These are phyloP conservation scores for Platycheirus rosarum DNA, from an alignment of 2,888 invertebrate genomes.

Conservation along the genomic window DNA sequence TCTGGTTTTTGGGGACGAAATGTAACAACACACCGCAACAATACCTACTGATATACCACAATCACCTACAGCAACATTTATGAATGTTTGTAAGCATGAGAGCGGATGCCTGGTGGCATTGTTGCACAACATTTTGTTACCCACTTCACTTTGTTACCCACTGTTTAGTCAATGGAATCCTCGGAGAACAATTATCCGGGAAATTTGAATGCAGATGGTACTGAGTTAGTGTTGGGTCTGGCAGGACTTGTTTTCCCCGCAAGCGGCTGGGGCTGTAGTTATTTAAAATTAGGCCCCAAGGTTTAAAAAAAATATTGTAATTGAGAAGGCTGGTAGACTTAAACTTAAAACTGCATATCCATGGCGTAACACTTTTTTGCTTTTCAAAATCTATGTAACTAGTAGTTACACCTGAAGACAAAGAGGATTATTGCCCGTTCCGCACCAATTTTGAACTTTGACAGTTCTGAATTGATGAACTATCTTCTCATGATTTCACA, in stretches of 20 bases:
- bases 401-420: too few relatives aligned
- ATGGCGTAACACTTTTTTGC: too few relatives aligned
- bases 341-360: too few relatives aligned
- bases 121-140: constrained; percentile 25
- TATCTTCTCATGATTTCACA: too few relatives aligned
- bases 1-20: constrained; percentile 37
- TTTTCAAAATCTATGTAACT: too few relatives aligned
- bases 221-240: constrained; percentile 23
- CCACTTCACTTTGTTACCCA: constrained; percentile 2
- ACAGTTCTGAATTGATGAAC: too few relatives aligned
- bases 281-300: background rate
- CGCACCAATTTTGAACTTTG: too few relatives aligned
- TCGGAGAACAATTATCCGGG: constrained; percentile 58
- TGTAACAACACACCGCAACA: constrained; percentile 31
- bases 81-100: background rate
- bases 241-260: constrained; percentile 23
- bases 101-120: constrained; percentile 34
- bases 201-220: constrained; percentile 58
- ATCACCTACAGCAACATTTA: constrained; percentile 17
- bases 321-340: too few relatives aligned
- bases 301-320: too few relatives aligned
- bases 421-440: too few relatives aligned
- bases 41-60: constrained; percentile 38
- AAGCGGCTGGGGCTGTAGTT: background rate
- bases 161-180: constrained; percentile 16